Evolutionary conservation across 2,797 vertebrate genomes (phyloP).

Genomic region (Parauchenoglanis ngamensis): DNA sequence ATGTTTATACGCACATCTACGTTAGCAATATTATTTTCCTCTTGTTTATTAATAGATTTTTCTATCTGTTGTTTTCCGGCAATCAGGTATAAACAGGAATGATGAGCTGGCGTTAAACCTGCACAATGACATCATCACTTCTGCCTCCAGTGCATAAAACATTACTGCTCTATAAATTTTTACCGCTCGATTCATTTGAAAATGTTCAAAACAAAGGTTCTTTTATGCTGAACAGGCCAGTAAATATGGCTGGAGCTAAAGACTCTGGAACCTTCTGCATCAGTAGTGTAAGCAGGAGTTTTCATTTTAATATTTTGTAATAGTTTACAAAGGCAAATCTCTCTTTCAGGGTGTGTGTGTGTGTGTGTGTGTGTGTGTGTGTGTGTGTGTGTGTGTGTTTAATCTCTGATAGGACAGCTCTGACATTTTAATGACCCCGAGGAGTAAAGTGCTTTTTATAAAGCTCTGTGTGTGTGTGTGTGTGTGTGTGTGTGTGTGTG

Average conservation of each 20-base stretch:
- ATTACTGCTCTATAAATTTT: neutral
- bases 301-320: no score
- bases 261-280: neutral
- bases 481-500: constrained; percentile 18
- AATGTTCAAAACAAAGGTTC: constrained; percentile 1
- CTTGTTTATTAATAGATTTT: neutral
- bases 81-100: neutral
- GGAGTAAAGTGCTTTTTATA: constrained; percentile 26
- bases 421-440: constrained; percentile 33
- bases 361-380: neutral
- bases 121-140: neutral
- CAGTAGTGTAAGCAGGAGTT: neutral
- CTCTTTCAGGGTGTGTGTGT: neutral
- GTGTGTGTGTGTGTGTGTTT: constrained; percentile 11
- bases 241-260: neutral
- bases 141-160: neutral
- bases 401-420: constrained; percentile 29
- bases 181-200: neutral
- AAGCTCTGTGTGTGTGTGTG: neutral
- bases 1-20: neutral
- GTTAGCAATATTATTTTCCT: neutral
- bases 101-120: neutral
- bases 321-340: neutral
- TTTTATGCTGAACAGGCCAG: neutral
- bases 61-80: neutral